Evolutionary conservation across 2,797 vertebrate genomes (phyloP).

Genomic region (Megalops cyprinoides): DNA sequence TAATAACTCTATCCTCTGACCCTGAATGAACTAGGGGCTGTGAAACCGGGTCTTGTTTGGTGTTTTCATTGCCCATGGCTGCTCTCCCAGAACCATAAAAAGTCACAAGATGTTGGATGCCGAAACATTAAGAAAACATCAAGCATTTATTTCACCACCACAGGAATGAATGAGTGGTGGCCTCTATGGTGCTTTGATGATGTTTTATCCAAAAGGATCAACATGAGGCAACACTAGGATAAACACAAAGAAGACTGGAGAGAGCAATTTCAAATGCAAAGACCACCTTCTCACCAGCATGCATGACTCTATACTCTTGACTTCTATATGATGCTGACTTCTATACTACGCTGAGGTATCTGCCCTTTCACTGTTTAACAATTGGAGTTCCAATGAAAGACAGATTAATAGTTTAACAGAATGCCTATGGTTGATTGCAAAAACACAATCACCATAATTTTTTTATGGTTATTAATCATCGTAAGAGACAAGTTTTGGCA

Average conservation of each 20-base stretch:
- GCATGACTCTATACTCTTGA: not conserved
- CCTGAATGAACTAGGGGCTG: slow-evolving; percentile 23
- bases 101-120: slow-evolving; percentile 48
- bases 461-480: too few relatives aligned
- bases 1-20: slow-evolving; percentile 1
- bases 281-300: not conserved
- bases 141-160: not conserved
- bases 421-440: too few relatives aligned
- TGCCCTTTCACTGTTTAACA: not conserved
- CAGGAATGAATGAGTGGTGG: not conserved
- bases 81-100: slow-evolving; percentile 56
- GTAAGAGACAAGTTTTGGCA: too few relatives aligned
- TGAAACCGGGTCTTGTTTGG: slow-evolving; percentile 44
- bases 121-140: slow-evolving; percentile 23
- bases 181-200: not conserved
- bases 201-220: not conserved
- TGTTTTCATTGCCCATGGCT: slow-evolving; percentile 54
- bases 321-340: too few relatives aligned
- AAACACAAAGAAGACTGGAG: not conserved
- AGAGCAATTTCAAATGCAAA: not conserved
- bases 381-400: not conserved
- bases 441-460: too few relatives aligned
- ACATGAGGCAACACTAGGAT: not conserved
- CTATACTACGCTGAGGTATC: too few relatives aligned
- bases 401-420: too few relatives aligned